Evolutionary conservation across 2,888 invertebrate genomes (phyloP).

Genomic region (Chloroclystis v-ata): DNA sequence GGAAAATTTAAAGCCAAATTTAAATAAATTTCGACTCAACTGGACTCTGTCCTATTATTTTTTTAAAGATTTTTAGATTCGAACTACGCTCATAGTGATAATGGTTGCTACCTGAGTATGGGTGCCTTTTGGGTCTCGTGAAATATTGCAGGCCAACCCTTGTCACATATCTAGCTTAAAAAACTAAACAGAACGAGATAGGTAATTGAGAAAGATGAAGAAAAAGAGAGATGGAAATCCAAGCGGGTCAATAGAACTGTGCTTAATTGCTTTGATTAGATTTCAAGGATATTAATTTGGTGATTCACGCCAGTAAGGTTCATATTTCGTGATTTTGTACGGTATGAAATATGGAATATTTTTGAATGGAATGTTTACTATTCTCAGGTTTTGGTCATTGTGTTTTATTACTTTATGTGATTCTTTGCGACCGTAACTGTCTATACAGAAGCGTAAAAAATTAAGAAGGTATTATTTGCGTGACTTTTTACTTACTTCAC

Average conservation of each 20-base stretch:
- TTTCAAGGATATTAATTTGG: constrained; percentile 77
- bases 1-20: no score
- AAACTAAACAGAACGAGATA: constrained; percentile 48
- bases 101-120: constrained; percentile 75
- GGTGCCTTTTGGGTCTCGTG: constrained; percentile 66
- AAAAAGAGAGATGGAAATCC: constrained; percentile 17
- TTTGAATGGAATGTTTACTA: constrained; percentile 67
- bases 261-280: constrained; percentile 75
- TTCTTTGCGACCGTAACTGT: constrained; percentile 63
- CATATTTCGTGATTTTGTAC: constrained; percentile 72
- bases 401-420: constrained; percentile 47
- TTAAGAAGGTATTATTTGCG: constrained; percentile 66
- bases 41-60: constrained; percentile 26
- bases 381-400: constrained; percentile 65
- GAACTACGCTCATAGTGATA: constrained; percentile 70
- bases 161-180: constrained; percentile 69
- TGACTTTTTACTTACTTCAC: constrained; percentile 16
- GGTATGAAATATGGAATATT: constrained; percentile 58
- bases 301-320: constrained; percentile 69
- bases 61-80: constrained; percentile 53
- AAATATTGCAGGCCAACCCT: constrained; percentile 72
- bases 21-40: constrained; percentile 41
- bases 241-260: constrained; percentile 50
- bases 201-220: constrained; percentile 9
- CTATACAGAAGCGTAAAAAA: constrained; percentile 62